Evolutionary conservation across 2,888 invertebrate species (phyloP), one percentile per base, ranked within the genome.

Genomic region (Oscheius myriophilus): DNA sequence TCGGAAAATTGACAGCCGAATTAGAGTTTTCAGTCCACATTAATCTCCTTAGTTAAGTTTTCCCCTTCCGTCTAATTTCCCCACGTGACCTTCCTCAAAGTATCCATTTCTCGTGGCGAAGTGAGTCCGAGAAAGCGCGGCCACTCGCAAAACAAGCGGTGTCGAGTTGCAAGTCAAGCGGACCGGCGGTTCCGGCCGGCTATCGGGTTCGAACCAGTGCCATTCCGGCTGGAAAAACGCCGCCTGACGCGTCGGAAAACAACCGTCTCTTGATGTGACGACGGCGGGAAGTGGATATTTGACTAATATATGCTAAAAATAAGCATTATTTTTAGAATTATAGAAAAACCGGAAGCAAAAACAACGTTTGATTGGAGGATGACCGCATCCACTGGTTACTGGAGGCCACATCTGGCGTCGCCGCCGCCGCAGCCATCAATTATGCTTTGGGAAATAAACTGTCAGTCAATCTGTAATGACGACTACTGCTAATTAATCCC

Each of bases 371-470:
- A 18, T 23, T n/a, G 18, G 49, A 2, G 21, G 49, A 49, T 11
- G 9, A 2, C 2, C 18, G 23, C 49, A 61, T 26, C 61, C 61
- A 61, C 61, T 61, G 26, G 61, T 61, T 61, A 49, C 59, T 59
- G 43, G 33, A 33, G n/a, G 26, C 59, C 61, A 61, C 61, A 61
- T 61, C 61, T 61, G 61, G 61, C 46, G 49, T 33, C 61, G 33
- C 33, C 61, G 33, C 33, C 33, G 33, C 33, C 58, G 21, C 23
- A 21, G 49, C 61, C 49, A 61, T 61, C 61, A 61, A 61, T 61
- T 61, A 61, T 46, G 49, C 61, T 49, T 39, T 16, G 61, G 61
- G 49, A 61, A 61, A 61, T 49, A 61, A 61, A 61, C 61, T 61
- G 61, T 61, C 61, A 61, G 49, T 61, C 61, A 61, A 61, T 61